Base-by-base conservation (phyloP, 1,140 invertebrate genomes). In the Euura lappo region DNA sequence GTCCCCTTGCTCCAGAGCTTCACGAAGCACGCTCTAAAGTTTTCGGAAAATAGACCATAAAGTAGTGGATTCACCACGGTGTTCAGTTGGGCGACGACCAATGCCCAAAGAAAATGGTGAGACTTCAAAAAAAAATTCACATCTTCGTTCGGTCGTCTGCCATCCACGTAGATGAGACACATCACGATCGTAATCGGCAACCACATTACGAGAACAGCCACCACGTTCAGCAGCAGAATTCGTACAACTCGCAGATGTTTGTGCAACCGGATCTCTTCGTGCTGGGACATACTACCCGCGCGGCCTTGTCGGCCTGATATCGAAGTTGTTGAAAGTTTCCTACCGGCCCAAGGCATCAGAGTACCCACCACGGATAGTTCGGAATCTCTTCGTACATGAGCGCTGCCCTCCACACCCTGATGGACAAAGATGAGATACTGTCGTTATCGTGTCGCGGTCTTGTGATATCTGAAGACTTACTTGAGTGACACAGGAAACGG, bases 31-130 rank as follows among this genome's bases (percentile, higher is more conserved):
- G 90, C 88, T 77, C 93, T 87, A 83, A 95, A 95, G 80, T 93
- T 93, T 73, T 93, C 93, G 5, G 93, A 94, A 78, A 94, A 90
- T 72, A 94, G 90, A 68, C 94, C 94, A 79, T 95, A 95, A 11
- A 95, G 89, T 11, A 96, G 84, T 2, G 94, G 94, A 87, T 95
- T 96, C 67, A 94, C 91, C 75, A 93, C 91, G 6, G 92, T 93
- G 80, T 94, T 94, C 11, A 93, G 83, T 71, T 93, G 90, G 3
- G 92, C 92, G 0, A 92, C 83, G 7, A 91, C 83, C 45, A 93
- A 85, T 4, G 91, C 83, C 83, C 87, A 88, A 7, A 91, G 79
- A 75, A 91, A 91, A 78, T 91, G 88, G 72, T 89, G 86, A 2
- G 89, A 90, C 28, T 85, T 77, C 4, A 91, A 72, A 74, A 90